Percentiles rank a stretch among this genome's conserved stretches.
phyloP scores from a whole-genome alignment of 2,113 vertebrate species.

The Rallus limicola region DNA sequence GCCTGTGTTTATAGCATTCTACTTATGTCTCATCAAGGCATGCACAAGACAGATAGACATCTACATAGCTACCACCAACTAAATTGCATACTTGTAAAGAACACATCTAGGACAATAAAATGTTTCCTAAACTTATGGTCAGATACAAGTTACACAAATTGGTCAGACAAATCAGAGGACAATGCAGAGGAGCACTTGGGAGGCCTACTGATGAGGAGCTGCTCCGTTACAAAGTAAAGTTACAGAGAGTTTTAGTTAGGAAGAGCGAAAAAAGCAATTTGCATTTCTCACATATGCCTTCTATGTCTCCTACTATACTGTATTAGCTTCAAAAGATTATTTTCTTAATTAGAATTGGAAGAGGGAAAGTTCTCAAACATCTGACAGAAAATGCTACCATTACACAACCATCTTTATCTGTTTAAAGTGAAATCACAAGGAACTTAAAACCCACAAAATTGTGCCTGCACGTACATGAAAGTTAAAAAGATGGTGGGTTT shows the following conservation, averaged over 20 bases:
- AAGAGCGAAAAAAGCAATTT: not conserved
- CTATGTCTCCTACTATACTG: not conserved
- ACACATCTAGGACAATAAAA: not conserved
- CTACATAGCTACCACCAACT: not conserved
- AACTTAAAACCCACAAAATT: not conserved
- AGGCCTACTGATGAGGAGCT: not conserved
- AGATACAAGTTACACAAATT: not conserved
- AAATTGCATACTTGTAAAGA: not conserved
- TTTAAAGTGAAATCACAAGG: not conserved
- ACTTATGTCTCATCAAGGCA: not conserved
- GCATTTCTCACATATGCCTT: not conserved
- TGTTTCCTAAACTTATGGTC: not conserved
- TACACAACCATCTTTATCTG: not conserved
- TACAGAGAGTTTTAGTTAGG: not conserved
- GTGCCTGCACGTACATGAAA: not conserved
- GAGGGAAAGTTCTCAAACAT: not conserved
- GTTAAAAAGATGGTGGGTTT: not conserved
- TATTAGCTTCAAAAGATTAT: not conserved
- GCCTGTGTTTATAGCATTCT: not conserved
- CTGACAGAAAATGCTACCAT: not conserved
- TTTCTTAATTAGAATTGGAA: not conserved
- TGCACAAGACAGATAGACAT: fast-evolving
- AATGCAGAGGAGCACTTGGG: not conserved
- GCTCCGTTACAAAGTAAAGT: not conserved
- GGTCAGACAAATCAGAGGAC: not conserved